Evolutionary conservation across 2,888 invertebrate species (phyloP), one percentile per base, ranked within the genome.

Genomic region (Drosophila tripunctata): DNA sequence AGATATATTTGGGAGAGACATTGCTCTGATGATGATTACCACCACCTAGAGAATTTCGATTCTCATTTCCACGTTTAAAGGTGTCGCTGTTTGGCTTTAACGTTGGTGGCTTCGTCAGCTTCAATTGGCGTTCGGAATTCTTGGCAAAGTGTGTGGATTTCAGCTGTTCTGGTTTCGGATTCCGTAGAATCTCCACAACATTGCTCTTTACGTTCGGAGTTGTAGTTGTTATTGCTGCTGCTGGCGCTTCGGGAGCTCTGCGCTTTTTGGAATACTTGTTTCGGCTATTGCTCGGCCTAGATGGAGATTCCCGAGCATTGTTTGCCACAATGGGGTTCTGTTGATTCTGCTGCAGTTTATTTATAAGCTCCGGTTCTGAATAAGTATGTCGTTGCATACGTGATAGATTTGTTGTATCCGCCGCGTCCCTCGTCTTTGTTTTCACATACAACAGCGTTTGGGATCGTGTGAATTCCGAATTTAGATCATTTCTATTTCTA

Each of bases 341-440:
- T 8, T 43, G 48, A 27, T 67, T 64, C 10, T 27, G 27, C 10
- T 27, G 27, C 3, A 55, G 24, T n/a, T 60, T 40, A 47, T 76
- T 61, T 19, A 70, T 36, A n/a, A 96, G 91, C 90, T 96, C 95
- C 14, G 96, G 96, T 88, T 95, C 96, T 47, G 95, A 96, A 47
- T 94, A 67, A 3, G 78, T 70, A 12, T 78, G 72, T 14, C 75
- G 48, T 12, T 78, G 78, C 78, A 78, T 78, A 14, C 66, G 67
- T 4, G 68, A 62, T 3, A 78, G 50, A 45, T 78, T 78, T 3
- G 63, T 54, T 3, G n/a, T n/a, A n/a, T n/a, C n/a, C n/a, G 41
- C 48, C 10, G 54, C n/a, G n/a, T 70, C 55, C 27, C 51, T 68
- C 78, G 73, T 60, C 24, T 61, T 72, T 1, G 38, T 61, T 19